Evolutionary conservation across 1,140 invertebrate species (phyloP).

Genomic region (Nasonia vitripennis): DNA sequence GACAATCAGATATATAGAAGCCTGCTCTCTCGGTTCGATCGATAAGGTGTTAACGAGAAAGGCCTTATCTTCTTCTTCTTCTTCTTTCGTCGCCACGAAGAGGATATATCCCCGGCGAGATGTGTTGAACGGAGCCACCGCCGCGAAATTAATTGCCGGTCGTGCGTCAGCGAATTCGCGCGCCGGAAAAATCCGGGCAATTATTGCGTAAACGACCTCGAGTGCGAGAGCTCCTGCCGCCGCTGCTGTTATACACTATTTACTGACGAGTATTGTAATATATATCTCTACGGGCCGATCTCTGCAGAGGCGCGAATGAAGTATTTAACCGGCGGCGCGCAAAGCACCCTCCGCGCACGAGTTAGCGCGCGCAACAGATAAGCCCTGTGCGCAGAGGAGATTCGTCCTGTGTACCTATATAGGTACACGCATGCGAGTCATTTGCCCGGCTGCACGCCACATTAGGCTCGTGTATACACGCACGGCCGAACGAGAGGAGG

Average conservation of each 20-base stretch:
- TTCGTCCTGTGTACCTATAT: too few relatives aligned
- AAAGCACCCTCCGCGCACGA: not conserved
- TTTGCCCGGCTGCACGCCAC: not conserved
- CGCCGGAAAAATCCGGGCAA: not conserved
- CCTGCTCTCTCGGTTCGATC: conserved; percentile 55
- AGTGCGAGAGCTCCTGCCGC: not conserved
- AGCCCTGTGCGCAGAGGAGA: not conserved
- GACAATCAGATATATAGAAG: conserved; percentile 59
- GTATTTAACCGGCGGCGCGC: not conserved
- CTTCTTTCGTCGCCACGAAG: not conserved
- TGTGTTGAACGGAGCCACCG: not conserved
- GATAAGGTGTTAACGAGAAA: conserved; percentile 64
- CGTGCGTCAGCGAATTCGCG: conserved; percentile 5
- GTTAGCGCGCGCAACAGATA: not conserved
- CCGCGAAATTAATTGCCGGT: conserved; percentile 1
- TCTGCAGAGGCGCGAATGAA: not conserved
- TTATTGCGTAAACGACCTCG: not conserved
- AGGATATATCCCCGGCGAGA: not conserved
- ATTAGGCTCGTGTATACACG: not conserved
- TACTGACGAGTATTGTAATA: not conserved
- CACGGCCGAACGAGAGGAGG: not conserved
- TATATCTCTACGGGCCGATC: not conserved
- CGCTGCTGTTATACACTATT: not conserved
- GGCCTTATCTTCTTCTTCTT: conserved; percentile 54
- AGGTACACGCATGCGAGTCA: not conserved